Conservation (phyloP, 2,113 vertebrate species). For the Orycteropus afer region DNA sequence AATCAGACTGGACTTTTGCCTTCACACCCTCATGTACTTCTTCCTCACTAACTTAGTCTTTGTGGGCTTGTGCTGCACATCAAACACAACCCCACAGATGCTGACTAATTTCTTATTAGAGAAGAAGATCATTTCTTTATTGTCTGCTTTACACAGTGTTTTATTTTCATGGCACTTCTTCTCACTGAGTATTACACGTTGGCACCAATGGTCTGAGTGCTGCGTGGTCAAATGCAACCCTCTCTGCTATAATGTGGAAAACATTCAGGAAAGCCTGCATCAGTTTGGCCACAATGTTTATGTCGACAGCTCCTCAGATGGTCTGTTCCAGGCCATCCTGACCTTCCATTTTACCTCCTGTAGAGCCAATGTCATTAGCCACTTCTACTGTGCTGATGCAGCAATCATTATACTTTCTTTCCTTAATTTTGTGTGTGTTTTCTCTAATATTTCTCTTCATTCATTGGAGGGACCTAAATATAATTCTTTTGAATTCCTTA, state of each 20-base stretch:
- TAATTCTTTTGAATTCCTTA: too few relatives aligned
- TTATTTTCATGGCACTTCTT: conserved; percentile 63
- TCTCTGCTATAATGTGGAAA: conserved; percentile 48
- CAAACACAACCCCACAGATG: not conserved
- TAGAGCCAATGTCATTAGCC: conserved; percentile 70
- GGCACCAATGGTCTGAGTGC: conserved; percentile 65
- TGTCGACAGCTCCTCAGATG: conserved; percentile 69
- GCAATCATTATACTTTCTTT: conserved; percentile 72
- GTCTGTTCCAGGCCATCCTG: conserved; percentile 60
- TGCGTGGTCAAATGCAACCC: conserved; percentile 68
- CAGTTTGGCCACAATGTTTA: conserved; percentile 53
- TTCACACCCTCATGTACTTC: conserved; percentile 31
- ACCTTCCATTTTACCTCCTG: conserved; percentile 72
- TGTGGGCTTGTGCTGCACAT: not conserved
- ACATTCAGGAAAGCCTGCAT: conserved; percentile 55
- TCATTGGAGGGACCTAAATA: too few relatives aligned
- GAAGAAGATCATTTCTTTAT: conserved; percentile 66
- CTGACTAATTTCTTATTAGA: not conserved
- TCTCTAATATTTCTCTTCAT: too few relatives aligned
- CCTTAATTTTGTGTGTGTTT: too few relatives aligned
- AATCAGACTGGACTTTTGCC: conserved; percentile 31
- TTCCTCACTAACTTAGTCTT: conserved; percentile 7
- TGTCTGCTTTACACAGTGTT: conserved; percentile 69
- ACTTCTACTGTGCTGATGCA: conserved; percentile 72
- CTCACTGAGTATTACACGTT: conserved; percentile 66